phyloP scores from a whole-genome alignment of 2,113 vertebrate genomes.

The Cebidichthys violaceus region DNA sequence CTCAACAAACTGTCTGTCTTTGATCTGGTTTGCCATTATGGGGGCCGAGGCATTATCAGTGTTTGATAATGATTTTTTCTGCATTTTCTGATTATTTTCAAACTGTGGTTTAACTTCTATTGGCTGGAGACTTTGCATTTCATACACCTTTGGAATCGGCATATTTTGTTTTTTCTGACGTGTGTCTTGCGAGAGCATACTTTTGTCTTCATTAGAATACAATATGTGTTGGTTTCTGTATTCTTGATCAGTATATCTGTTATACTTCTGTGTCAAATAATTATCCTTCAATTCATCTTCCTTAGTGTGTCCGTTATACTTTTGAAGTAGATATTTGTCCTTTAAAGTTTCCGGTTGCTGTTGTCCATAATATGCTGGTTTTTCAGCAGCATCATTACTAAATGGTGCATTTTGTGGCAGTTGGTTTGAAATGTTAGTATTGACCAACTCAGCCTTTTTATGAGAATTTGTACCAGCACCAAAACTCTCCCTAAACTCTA shows the following conservation, averaged over 20 bases:
- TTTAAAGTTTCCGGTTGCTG: constrained; percentile 21
- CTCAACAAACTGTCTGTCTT: constrained; percentile 31
- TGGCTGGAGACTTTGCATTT: constrained; percentile 29
- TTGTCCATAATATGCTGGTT: constrained; percentile 27
- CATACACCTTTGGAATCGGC: constrained; percentile 25
- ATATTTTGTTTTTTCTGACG: constrained; percentile 44
- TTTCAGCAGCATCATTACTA: constrained; percentile 12
- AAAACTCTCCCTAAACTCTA: constrained; percentile 23
- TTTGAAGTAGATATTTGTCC: constrained; percentile 41
- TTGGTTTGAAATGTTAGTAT: constrained; percentile 41
- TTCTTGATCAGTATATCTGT: constrained; percentile 44
- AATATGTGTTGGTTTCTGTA: constrained; percentile 26
- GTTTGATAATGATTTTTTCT: constrained; percentile 25
- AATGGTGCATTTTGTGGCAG: constrained; percentile 25
- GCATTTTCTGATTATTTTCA: constrained; percentile 39
- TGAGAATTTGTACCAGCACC: constrained; percentile 6
- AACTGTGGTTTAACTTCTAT: constrained; percentile 24
- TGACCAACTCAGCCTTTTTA: constrained; percentile 31
- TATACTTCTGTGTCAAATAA: constrained; percentile 41
- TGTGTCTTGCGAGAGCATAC: constrained; percentile 36
- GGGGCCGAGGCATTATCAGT: constrained; percentile 13
- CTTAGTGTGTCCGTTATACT: constrained; percentile 16
- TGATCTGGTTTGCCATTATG: constrained; percentile 30
- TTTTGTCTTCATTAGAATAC: constrained; percentile 33
- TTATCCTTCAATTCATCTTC: constrained; percentile 40